Evolutionary conservation across 2,797 vertebrate genomes (phyloP), one percentile per base, ranked within the genome.

Genomic region (Yasuhikotakia modesta): DNA sequence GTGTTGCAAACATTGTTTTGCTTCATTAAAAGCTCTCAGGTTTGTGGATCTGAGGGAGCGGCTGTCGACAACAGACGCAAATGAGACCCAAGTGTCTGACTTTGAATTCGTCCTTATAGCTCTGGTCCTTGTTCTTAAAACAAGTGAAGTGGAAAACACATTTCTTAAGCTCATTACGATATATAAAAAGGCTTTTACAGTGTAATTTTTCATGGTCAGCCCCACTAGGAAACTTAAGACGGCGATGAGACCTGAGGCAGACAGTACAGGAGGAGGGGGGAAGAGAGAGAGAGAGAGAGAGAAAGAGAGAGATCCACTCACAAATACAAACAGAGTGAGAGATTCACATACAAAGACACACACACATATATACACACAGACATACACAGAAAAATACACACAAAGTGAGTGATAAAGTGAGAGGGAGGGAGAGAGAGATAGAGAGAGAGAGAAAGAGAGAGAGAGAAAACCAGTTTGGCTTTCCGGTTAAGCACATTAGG

Each of bases 401-500:
- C 53, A 22, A 0, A 24, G 46, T 39, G 19, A 43, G 16, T 12
- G 57, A 55, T 2, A 22, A 17, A 35, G 58, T 21, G 22, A 4
- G 13, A 21, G 16, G 32, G 32, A 24, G 58, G 4, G 7, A 64
- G 0, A 32, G n/a, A 8, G 4, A 43, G 10, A n/a, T 1, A 14
- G 16, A 19, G 7, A 77, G 74, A 63, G 57, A 35, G 61, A 12
- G 61, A 64, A 30, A 32, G 35, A 64, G 24, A 22, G 12, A 30
- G 60, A 30, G 14, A 22, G 6, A 63, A 27, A 11, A 14, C 12
- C 22, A 24, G 24, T 24, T 60, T 60, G 57, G 5, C 24, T 60
- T 60, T 50, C 10, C 7, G 77, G 71, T 83, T 88, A 85, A 52
- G 43, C 69, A 75, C 68, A 78, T 71, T 78, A 71, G 58, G 65